Evolutionary conservation across 2,113 vertebrate species (phyloP).

Genomic region (Burhinus oedicnemus): DNA sequence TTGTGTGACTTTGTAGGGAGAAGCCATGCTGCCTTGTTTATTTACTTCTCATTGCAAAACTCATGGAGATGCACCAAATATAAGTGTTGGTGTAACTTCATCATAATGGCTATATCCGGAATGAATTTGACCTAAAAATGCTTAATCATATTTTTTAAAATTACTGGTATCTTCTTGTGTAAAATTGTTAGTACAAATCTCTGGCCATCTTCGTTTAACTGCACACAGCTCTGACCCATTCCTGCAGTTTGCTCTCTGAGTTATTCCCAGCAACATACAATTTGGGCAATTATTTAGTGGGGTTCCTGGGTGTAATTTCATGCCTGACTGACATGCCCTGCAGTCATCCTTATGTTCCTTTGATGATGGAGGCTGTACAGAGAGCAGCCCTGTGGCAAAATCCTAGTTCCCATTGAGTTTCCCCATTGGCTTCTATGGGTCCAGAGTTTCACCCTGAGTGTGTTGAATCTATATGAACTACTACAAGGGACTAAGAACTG

Average conservation of each 20-base stretch:
- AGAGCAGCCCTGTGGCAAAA: neutral
- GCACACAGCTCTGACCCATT: neutral
- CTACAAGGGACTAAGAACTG: neutral
- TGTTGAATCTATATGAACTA: neutral
- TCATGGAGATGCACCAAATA: neutral
- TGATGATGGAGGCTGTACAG: neutral
- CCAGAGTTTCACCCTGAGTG: neutral
- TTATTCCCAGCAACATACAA: neutral
- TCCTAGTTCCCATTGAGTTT: neutral
- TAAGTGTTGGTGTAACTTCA: neutral
- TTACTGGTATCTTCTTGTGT: neutral
- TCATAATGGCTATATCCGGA: neutral
- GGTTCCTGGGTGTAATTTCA: slow-evolving; percentile 38
- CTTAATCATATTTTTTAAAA: neutral
- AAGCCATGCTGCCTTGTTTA: neutral
- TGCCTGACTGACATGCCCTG: slow-evolving; percentile 14
- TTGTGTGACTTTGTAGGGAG: neutral
- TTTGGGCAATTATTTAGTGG: slow-evolving; percentile 38
- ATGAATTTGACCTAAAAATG: neutral
- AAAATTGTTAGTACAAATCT: neutral
- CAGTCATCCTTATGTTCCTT: slow-evolving; percentile 26
- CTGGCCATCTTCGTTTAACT: neutral
- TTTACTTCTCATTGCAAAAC: neutral
- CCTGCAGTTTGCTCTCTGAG: neutral
- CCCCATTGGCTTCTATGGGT: neutral